These are phyloP conservation scores for Gobionotothen gibberifrons DNA, from an alignment of 2,797 vertebrate genomes.

Conservation along the genomic window DNA sequence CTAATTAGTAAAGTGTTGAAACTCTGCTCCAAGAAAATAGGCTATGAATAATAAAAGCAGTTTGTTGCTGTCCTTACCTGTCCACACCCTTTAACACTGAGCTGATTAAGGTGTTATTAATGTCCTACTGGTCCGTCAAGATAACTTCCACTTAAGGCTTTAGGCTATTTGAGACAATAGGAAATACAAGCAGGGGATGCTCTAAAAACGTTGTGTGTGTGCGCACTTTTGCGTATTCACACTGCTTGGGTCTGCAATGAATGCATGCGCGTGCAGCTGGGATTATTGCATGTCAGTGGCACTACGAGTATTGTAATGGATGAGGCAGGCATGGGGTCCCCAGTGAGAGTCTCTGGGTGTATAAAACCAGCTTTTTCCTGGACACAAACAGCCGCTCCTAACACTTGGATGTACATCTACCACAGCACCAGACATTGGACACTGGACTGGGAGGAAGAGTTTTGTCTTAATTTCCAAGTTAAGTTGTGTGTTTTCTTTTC, in stretches of 20 bases:
- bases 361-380: slow-evolving; percentile 68
- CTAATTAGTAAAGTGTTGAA: slow-evolving; percentile 78
- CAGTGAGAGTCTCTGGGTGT: slow-evolving; percentile 62
- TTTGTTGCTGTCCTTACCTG: slow-evolving; percentile 54
- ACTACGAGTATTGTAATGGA: slow-evolving; percentile 77
- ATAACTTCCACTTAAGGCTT: slow-evolving; percentile 40
- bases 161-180: slow-evolving; percentile 54
- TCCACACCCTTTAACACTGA: slow-evolving; percentile 72
- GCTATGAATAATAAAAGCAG: slow-evolving; percentile 67
- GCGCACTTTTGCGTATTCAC: slow-evolving; percentile 18
- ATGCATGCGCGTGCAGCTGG: slow-evolving; percentile 46
- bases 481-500: not conserved
- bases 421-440: not conserved
- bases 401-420: slow-evolving; percentile 22
- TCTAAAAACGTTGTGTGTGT: slow-evolving; percentile 17
- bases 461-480: not conserved
- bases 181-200: slow-evolving; percentile 23
- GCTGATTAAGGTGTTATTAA: slow-evolving; percentile 67
- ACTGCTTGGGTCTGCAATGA: slow-evolving; percentile 14
- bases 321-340: slow-evolving; percentile 71
- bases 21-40: slow-evolving; percentile 37
- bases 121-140: slow-evolving; percentile 42
- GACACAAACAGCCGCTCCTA: slow-evolving; percentile 37
- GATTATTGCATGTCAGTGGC: slow-evolving; percentile 73
- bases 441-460: slow-evolving; percentile 1